Evolutionary conservation across 2,797 vertebrate species (phyloP), one percentile per base, ranked within the genome.

Genomic region (Paedocypris micromegethes): DNA sequence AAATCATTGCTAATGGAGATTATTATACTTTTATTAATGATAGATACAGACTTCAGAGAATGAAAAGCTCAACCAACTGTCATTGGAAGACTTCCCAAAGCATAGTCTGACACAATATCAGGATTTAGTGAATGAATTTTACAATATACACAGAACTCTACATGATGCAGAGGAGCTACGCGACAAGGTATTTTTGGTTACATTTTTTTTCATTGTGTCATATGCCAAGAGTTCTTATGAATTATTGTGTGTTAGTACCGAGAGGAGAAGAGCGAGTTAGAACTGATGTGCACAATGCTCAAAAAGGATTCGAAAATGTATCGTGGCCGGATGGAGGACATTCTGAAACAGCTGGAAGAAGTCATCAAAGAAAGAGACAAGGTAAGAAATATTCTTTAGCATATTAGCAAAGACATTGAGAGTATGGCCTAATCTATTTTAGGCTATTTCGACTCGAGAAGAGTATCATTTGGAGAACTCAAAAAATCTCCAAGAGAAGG

Each of bases 331-430:
- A 92, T 91, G 3, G 90, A 93, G 68, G 89, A 92, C 6, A 87
- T 91, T 50, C 72, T 96, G 72, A 84, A 85, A 65, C 94, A 97
- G 82, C 85, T 96, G 90, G 92, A 95, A 61, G 94, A 97, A 78
- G 92, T 97, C 45, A 89, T 89, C 70, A 69, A 61, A 0, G 95
- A 97, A 81, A 86, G 94, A 72, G 92, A 97, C 81, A 91, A 93
- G 93, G 94, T 94, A 68, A 40, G n/a, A 37, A 55, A 55, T 46
- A 4, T 51, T 66, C 9, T 1, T 58, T 51, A n/a, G 5, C 43
- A 51, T 2, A 3, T 40, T 23, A 56, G 9, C 7, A 59, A 5
- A 7, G 3, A 68, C 0, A 8, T 9, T 60, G 7, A 4, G 43
- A 52, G 3, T 58, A 5, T 57, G 59, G n/a, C n/a, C 9, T 50